Conservation (phyloP, 35 echinoderm and acorn worm species). For the Apostichopus japonicus region DNA sequence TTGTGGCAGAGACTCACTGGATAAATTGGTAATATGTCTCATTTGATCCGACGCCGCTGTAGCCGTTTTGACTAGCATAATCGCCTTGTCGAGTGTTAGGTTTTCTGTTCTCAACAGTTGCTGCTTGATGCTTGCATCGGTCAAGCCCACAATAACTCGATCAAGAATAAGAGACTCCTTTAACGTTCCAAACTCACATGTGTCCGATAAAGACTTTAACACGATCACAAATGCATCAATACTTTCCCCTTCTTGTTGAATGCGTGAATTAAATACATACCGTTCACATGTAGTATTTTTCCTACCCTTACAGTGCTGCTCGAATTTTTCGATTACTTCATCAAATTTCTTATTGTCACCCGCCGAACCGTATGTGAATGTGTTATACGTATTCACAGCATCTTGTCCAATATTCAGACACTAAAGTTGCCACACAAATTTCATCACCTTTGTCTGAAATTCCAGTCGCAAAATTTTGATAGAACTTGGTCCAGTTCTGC, state of each 20-base stretch:
- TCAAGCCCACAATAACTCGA: constrained; percentile 61
- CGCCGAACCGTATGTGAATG: constrained; percentile 53
- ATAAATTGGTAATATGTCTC: neutral
- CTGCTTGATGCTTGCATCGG: constrained; percentile 29
- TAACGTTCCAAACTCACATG: constrained; percentile 70
- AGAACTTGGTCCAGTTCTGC: constrained; percentile 55
- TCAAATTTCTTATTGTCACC: constrained; percentile 53
- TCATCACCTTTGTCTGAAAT: constrained; percentile 36
- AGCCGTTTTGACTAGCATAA: constrained; percentile 14
- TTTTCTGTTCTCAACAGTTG: constrained; percentile 38
- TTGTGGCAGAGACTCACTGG: neutral
- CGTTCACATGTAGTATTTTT: constrained; percentile 72
- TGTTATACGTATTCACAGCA: constrained; percentile 71
- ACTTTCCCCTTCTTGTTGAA: constrained; percentile 62
- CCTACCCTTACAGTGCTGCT: constrained; percentile 54
- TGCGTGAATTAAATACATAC: constrained; percentile 69
- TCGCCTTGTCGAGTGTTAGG: constrained; percentile 57
- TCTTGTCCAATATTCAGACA: constrained; percentile 67
- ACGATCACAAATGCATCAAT: constrained; percentile 61
- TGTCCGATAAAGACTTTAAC: constrained; percentile 48
- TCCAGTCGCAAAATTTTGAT: constrained; percentile 66
- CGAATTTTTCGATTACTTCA: constrained; percentile 59
- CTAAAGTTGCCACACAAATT: constrained; percentile 54
- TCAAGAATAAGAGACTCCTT: constrained; percentile 50
- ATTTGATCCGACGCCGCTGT: constrained; percentile 35